Evolutionary conservation across 2,797 vertebrate genomes (phyloP).

Genomic region (Fringilla coelebs): DNA sequence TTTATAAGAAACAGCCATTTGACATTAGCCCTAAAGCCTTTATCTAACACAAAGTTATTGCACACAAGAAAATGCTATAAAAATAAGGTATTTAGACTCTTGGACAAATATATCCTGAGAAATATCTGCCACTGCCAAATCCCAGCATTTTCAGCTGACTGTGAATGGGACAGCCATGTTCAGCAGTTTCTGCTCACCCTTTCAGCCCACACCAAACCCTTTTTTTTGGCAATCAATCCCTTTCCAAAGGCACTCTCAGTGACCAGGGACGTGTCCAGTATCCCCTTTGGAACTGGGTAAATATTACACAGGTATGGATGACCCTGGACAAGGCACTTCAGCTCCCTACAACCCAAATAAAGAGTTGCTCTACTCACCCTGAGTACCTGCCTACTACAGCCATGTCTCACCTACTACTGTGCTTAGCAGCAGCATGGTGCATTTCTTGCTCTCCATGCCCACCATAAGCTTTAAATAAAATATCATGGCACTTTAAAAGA

Average conservation of each 20-base stretch:
- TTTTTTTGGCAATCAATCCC: background rate
- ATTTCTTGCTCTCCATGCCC: background rate
- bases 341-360: background rate
- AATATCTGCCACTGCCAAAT: background rate
- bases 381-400: background rate
- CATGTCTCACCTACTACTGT: background rate
- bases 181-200: background rate
- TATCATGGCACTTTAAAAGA: background rate
- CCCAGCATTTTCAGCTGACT: background rate
- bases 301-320: accelerated
- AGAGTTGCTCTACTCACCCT: background rate
- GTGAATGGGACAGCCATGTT: background rate
- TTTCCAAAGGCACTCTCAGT: background rate
- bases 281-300: background rate
- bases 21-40: slow-evolving; percentile 19
- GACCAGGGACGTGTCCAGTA: background rate
- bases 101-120: background rate
- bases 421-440: background rate
- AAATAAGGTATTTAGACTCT: background rate
- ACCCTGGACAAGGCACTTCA: background rate
- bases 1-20: slow-evolving; percentile 22
- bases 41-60: background rate
- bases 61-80: background rate
- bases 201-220: background rate
- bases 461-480: accelerated